Conservation (phyloP, 2,113 vertebrate species). For the Cheilinus undulatus region DNA sequence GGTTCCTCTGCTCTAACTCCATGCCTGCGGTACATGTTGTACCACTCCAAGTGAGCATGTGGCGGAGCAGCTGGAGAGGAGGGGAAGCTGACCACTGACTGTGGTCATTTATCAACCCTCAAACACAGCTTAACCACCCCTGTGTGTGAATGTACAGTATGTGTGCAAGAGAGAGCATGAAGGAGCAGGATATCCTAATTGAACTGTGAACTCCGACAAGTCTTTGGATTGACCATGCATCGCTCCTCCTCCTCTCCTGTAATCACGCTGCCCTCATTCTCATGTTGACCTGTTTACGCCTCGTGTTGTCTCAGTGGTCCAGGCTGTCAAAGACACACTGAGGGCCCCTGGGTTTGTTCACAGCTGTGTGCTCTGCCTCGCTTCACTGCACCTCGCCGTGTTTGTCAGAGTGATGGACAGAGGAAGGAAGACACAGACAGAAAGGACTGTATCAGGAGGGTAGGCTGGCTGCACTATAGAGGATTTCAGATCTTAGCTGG, state of each 20-base stretch:
- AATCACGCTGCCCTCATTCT: conserved; percentile 17
- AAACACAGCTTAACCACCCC: conserved; percentile 30
- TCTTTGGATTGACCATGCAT: conserved; percentile 11
- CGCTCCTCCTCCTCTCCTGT: background rate
- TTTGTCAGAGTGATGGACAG: conserved; percentile 46
- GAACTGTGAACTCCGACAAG: conserved; percentile 10
- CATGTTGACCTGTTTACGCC: conserved; percentile 54
- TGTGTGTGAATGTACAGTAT: conserved; percentile 1
- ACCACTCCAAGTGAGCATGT: conserved; percentile 51
- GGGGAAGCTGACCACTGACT: conserved; percentile 31
- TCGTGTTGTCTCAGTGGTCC: conserved; percentile 51
- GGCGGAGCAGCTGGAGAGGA: conserved; percentile 57
- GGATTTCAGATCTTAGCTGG: too few species aligned
- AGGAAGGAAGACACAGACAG: background rate
- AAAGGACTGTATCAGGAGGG: background rate
- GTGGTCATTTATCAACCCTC: conserved; percentile 51
- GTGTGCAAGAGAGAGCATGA: conserved; percentile 1
- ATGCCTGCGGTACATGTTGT: conserved; percentile 21
- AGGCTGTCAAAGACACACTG: conserved; percentile 36
- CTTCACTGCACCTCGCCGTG: conserved; percentile 53
- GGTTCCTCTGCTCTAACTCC: background rate
- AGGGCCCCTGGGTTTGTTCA: conserved; percentile 55
- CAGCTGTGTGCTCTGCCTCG: conserved; percentile 62
- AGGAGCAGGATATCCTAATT: conserved; percentile 30
- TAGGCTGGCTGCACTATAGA: too few species aligned